A percentile compares a stretch with the other conserved stretches of the same genome.
phyloP scores from a whole-genome alignment of 2,888 invertebrate species.

The Halocaridina rubra region DNA sequence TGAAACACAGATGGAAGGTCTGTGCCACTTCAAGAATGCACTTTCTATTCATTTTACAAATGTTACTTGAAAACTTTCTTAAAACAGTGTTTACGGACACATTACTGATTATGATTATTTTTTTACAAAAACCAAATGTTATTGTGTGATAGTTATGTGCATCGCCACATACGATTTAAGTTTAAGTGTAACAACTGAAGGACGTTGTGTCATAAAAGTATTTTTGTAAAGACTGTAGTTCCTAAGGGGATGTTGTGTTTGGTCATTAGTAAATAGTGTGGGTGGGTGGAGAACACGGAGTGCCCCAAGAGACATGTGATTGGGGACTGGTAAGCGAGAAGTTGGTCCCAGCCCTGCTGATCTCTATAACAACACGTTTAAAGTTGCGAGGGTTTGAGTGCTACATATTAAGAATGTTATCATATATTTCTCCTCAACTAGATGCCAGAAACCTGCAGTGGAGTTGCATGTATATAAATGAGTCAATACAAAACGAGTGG shows the following conservation, averaged over 20 bases:
- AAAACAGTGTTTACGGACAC: constrained; percentile 37
- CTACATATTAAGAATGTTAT: too few relatives aligned
- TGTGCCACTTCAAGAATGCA: constrained; percentile 36
- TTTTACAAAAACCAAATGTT: constrained; percentile 59
- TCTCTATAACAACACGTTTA: too few relatives aligned
- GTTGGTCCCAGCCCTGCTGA: too few relatives aligned
- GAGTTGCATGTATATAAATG: too few relatives aligned
- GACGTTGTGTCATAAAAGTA: constrained; percentile 53
- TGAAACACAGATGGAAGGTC: constrained; percentile 36
- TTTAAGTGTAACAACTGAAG: constrained; percentile 55
- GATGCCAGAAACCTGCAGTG: too few relatives aligned
- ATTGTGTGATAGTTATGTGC: constrained; percentile 55
- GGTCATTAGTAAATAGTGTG: constrained; percentile 5
- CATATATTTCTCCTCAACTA: too few relatives aligned
- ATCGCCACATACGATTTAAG: constrained; percentile 55
- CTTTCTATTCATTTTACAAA: constrained; percentile 19
- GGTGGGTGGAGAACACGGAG: too few relatives aligned
- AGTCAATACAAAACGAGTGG: too few relatives aligned
- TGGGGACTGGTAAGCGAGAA: too few relatives aligned
- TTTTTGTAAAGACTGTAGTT: constrained; percentile 59
- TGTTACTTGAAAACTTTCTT: too few relatives aligned
- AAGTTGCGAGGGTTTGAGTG: too few relatives aligned
- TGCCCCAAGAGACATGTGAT: too few relatives aligned
- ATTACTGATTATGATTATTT: constrained; percentile 59
- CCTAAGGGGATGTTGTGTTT: constrained; percentile 56